These are phyloP conservation scores for Lasioglossum zephyrum DNA, from an alignment of 2,888 invertebrate species.

Conservation along the genomic window DNA sequence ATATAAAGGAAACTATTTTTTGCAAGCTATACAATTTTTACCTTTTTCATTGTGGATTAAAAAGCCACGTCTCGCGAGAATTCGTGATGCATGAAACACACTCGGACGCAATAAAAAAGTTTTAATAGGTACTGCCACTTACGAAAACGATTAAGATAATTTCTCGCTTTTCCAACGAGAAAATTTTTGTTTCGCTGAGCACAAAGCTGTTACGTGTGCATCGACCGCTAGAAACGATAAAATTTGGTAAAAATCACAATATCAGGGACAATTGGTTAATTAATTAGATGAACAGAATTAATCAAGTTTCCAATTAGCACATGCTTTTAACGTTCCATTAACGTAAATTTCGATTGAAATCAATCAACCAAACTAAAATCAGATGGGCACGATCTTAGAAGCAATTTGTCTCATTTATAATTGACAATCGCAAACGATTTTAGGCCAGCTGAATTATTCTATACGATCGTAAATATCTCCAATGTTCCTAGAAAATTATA, in stretches of 20 bases:
- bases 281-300: neutral
- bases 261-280: neutral
- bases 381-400: neutral
- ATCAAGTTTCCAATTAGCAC: neutral
- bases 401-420: neutral
- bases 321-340: neutral
- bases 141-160: neutral
- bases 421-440: neutral
- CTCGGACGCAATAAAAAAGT: neutral
- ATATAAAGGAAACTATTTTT: neutral
- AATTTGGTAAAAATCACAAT: neutral
- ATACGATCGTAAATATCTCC: neutral
- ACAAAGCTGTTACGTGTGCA: neutral
- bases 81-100: neutral
- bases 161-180: neutral
- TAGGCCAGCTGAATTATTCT: neutral
- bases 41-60: neutral
- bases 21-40: neutral
- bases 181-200: neutral
- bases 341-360: neutral
- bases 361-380: neutral
- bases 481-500: neutral
- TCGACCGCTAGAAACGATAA: too few species aligned
- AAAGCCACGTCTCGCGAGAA: neutral
- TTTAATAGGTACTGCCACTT: neutral